A percentile compares a stretch with the other conserved stretches of the same genome.
Evolutionary conservation across 1,140 invertebrate species (phyloP).

Genomic region (Protaetia brevitarsis): DNA sequence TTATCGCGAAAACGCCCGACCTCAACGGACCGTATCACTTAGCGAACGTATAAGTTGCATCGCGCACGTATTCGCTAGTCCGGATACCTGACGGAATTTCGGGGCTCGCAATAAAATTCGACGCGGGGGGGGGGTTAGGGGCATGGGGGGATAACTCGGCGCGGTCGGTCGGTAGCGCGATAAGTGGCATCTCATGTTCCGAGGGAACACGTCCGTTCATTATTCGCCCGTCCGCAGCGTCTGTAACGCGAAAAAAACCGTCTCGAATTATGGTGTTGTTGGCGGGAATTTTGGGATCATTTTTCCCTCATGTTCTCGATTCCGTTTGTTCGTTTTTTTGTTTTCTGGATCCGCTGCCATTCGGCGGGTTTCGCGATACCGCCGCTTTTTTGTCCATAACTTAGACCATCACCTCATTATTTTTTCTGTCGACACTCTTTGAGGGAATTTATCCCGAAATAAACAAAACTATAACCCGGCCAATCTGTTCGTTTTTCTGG

Average conservation of each 20-base stretch:
- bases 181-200: constrained; percentile 17
- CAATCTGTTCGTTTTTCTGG: too few species aligned
- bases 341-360: neutral
- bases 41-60: constrained; percentile 5
- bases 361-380: neutral
- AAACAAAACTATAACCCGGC: too few species aligned
- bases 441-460: constrained; percentile 17
- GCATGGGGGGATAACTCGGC: too few species aligned
- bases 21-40: neutral
- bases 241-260: constrained; percentile 1
- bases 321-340: neutral
- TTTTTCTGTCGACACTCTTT: constrained; percentile 18
- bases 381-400: constrained; percentile 3
- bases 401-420: constrained; percentile 12
- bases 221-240: neutral
- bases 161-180: neutral
- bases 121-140: too few species aligned
- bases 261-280: constrained; percentile 11
- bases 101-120: constrained; percentile 2
- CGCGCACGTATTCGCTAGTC: neutral
- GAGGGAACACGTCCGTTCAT: constrained; percentile 4
- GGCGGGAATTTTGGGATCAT: constrained; percentile 12
- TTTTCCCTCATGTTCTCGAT: neutral
- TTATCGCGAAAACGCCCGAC: neutral
- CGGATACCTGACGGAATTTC: constrained; percentile 6